Conservation (phyloP, 2,113 vertebrate species). For the Genyomyrus donnyi region DNA sequence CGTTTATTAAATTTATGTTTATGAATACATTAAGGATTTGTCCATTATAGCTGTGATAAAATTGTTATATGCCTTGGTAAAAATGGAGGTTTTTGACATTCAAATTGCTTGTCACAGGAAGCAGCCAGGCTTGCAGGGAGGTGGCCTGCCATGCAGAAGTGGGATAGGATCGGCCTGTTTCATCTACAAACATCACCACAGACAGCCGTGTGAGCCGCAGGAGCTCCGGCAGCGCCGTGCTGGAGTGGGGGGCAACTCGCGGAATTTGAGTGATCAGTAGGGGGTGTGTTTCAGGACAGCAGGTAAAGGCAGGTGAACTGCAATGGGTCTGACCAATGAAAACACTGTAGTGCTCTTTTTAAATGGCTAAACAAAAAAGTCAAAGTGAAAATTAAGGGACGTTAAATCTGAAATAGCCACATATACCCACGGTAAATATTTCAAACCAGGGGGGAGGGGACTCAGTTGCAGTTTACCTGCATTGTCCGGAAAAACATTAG, state of each 20-base stretch:
- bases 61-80: neutral
- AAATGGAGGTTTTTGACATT: neutral
- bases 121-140: neutral
- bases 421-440: neutral
- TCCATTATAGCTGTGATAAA: neutral
- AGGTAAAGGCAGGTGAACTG: neutral
- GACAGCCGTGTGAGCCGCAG: neutral
- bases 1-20: neutral
- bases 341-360: too few species aligned
- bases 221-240: neutral
- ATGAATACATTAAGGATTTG: neutral
- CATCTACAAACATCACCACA: neutral
- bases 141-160: neutral
- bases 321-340: neutral
- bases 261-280: neutral
- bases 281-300: neutral
- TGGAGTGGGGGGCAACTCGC: neutral
- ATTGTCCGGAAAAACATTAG: neutral
- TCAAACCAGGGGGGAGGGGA: neutral
- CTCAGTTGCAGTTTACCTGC: neutral
- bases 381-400: neutral
- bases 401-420: neutral
- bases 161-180: too few species aligned
- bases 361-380: neutral
- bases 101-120: neutral